Evolutionary conservation across 2,888 invertebrate species (phyloP).

Genomic region (Phyllotreta striolata): DNA sequence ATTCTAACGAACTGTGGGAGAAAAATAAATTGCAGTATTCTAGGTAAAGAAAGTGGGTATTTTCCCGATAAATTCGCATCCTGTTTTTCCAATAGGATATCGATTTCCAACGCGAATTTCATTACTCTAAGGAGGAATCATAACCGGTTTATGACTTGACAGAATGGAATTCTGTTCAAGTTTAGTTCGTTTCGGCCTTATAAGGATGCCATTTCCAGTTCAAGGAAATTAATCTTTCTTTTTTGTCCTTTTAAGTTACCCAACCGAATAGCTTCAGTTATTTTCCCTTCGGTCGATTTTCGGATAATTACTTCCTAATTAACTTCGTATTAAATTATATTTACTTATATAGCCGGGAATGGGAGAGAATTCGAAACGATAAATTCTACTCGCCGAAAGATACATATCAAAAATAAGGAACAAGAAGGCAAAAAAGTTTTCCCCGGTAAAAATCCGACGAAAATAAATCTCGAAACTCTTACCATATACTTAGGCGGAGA

Average conservation of each 20-base stretch:
- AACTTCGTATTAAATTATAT: neutral
- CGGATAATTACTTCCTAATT: neutral
- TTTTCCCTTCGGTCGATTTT: too few species aligned
- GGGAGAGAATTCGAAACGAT: neutral
- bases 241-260: neutral
- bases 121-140: conserved; percentile 18
- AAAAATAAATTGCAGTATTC: neutral
- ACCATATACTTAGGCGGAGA: conserved; percentile 12
- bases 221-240: neutral
- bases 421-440: conserved; percentile 9
- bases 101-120: conserved; percentile 15
- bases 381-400: conserved; percentile 1
- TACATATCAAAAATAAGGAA: conserved; percentile 11
- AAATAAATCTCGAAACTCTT: conserved; percentile 23
- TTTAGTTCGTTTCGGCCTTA: conserved; percentile 3
- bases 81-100: conserved; percentile 15
- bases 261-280: too few species aligned
- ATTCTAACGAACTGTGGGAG: too few species aligned
- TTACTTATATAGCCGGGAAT: too few species aligned
- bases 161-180: conserved; percentile 12
- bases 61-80: conserved; percentile 13
- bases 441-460: conserved; percentile 9
- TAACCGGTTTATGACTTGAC: conserved; percentile 16
- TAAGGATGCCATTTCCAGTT: neutral
- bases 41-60: neutral